A percentile compares a stretch with the other conserved stretches of the same genome.
These are phyloP conservation scores for Argyrosomus japonicus DNA, from an alignment of 2,113 vertebrate genomes.

Conservation along the genomic window DNA sequence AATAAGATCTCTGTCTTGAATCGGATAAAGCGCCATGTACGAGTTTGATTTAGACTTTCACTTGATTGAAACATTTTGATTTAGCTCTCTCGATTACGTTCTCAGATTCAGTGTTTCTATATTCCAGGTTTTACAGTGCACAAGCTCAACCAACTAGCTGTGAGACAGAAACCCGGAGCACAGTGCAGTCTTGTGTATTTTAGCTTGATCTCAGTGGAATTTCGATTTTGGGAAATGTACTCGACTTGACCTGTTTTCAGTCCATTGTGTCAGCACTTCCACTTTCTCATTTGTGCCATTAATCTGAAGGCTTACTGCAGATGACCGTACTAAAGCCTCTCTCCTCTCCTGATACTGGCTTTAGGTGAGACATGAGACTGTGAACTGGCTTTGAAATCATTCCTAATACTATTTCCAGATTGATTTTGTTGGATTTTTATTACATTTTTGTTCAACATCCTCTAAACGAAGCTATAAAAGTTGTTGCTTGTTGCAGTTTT, in stretches of 20 bases:
- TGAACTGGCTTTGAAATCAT: not conserved
- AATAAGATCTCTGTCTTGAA: too few relatives aligned
- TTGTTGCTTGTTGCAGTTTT: conserved; percentile 2
- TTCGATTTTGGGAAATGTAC: not conserved
- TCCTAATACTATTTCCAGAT: not conserved
- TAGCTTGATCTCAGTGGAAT: not conserved
- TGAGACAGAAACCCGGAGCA: not conserved
- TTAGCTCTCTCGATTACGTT: too few relatives aligned
- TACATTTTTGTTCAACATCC: not conserved
- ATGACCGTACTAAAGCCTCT: not conserved
- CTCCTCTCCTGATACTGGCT: too few relatives aligned
- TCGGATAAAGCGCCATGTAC: too few relatives aligned
- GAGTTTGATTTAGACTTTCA: too few relatives aligned
- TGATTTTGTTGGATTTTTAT: not conserved
- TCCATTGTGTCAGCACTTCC: too few relatives aligned
- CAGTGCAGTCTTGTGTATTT: not conserved
- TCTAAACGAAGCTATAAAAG: not conserved
- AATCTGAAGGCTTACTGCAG: not conserved
- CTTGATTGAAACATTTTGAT: too few relatives aligned
- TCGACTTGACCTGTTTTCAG: not conserved
- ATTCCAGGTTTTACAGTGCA: not conserved
- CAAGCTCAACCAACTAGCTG: not conserved
- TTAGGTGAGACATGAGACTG: not conserved
- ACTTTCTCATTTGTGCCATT: not conserved
- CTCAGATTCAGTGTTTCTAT: not conserved